Conservation (phyloP, 2,797 vertebrate species). For the Melanotaenia boesemani region DNA sequence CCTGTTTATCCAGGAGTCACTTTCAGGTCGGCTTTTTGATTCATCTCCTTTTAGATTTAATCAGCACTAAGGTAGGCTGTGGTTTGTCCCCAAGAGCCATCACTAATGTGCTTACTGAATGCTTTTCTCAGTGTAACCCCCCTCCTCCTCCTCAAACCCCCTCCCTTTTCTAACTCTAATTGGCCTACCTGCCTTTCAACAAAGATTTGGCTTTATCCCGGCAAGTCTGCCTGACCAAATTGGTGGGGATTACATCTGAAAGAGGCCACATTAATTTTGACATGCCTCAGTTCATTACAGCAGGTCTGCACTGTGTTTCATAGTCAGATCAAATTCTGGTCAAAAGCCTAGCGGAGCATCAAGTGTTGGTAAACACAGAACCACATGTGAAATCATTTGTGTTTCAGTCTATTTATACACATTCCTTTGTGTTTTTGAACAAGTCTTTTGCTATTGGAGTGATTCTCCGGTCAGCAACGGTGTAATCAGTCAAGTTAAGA, state of each 20-base stretch:
- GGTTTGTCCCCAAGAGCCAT: slow-evolving; percentile 97
- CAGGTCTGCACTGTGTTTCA: slow-evolving; percentile 7
- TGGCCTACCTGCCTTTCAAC: slow-evolving; percentile 88
- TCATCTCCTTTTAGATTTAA: slow-evolving; percentile 98
- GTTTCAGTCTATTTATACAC: slow-evolving; percentile 14
- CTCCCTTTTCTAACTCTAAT: slow-evolving; percentile 81
- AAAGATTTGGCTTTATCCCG: slow-evolving; percentile 87
- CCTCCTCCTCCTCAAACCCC: slow-evolving; percentile 9
- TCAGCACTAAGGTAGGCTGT: slow-evolving; percentile 92
- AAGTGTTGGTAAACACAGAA: slow-evolving; percentile 51
- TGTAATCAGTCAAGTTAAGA: slow-evolving; percentile 75
- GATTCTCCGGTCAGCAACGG: slow-evolving; percentile 57
- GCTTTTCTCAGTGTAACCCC: slow-evolving; percentile 85
- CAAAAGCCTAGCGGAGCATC: slow-evolving; percentile 28
- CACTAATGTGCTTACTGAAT: slow-evolving; percentile 98
- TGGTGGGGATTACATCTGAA: slow-evolving; percentile 85
- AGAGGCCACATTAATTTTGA: slow-evolving; percentile 64
- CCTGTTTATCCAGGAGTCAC: slow-evolving; percentile 95
- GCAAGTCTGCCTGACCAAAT: slow-evolving; percentile 81
- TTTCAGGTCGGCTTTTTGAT: slow-evolving; percentile 93
- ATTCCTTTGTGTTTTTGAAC: slow-evolving; percentile 37
- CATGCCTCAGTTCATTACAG: slow-evolving; percentile 62
- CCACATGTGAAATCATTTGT: slow-evolving; percentile 1
- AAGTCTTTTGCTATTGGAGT: slow-evolving; percentile 66
- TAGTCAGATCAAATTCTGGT: slow-evolving; percentile 28